phyloP scores from a whole-genome alignment of 2,797 vertebrate species.

The Tiaroga cobitis region DNA sequence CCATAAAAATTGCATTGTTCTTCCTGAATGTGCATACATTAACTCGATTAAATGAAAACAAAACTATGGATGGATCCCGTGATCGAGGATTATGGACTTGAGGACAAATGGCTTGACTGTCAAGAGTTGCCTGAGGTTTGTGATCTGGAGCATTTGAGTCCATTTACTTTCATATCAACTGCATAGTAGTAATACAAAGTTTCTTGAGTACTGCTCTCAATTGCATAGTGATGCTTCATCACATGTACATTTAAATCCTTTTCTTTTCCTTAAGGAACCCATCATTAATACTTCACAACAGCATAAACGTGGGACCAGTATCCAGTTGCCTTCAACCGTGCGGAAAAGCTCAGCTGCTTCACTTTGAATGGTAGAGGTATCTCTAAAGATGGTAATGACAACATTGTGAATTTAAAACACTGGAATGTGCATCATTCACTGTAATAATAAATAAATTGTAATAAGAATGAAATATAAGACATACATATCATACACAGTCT shows the following conservation, averaged over 20 bases:
- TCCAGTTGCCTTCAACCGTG: slow-evolving; percentile 64
- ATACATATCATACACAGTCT: slow-evolving; percentile 20
- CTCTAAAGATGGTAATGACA: slow-evolving; percentile 51
- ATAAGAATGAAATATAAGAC: slow-evolving; percentile 45
- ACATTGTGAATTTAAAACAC: slow-evolving; percentile 43
- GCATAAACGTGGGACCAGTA: slow-evolving; percentile 69
- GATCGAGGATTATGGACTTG: slow-evolving; percentile 3
- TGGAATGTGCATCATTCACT: slow-evolving; percentile 44
- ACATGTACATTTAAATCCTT: slow-evolving; percentile 58
- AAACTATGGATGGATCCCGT: slow-evolving; percentile 1
- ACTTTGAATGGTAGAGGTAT: slow-evolving; percentile 63
- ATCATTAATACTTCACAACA: slow-evolving; percentile 63
- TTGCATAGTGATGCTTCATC: slow-evolving; percentile 81
- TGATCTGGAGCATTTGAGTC: slow-evolving; percentile 68
- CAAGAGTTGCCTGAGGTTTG: slow-evolving; percentile 80
- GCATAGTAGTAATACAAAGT: slow-evolving; percentile 80
- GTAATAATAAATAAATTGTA: slow-evolving; percentile 45
- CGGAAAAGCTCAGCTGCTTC: slow-evolving; percentile 58
- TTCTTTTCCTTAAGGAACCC: slow-evolving; percentile 27
- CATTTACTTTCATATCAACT: slow-evolving; percentile 66
- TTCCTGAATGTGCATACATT: slow-evolving; percentile 23
- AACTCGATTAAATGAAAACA: not conserved
- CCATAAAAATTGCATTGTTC: slow-evolving; percentile 12
- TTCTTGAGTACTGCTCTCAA: slow-evolving; percentile 66
- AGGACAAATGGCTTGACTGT: slow-evolving; percentile 68